phyloP scores from a whole-genome alignment of 2,888 invertebrate species.

The Diarsia rubi region DNA sequence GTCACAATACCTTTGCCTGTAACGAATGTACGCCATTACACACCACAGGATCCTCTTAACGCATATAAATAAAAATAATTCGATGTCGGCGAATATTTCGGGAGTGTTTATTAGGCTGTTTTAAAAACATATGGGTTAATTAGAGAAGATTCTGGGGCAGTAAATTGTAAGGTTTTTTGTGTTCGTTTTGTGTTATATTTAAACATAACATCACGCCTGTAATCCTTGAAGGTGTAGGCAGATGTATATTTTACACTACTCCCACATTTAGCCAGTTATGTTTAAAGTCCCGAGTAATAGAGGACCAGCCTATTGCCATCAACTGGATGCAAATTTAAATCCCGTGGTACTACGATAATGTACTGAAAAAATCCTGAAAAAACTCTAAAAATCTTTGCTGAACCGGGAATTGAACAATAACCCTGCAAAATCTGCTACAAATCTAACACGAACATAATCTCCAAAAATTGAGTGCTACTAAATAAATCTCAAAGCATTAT shows the following conservation, averaged over 20 bases:
- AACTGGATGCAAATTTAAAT: no score
- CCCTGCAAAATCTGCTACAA: background rate
- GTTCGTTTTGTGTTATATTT: background rate
- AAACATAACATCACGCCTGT: background rate
- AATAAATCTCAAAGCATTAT: background rate
- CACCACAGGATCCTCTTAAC: constrained; percentile 57
- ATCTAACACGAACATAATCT: background rate
- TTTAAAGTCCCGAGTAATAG: no score
- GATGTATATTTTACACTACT: no score
- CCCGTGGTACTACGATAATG: no score
- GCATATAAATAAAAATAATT: constrained; percentile 73
- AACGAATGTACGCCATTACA: constrained; percentile 47
- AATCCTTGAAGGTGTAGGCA: no score
- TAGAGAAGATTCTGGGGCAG: constrained; percentile 28
- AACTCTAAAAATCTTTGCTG: no score
- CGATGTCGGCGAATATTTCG: constrained; percentile 60
- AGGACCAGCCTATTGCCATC: no score
- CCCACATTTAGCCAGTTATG: no score
- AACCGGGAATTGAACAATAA: no score
- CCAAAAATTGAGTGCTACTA: background rate
- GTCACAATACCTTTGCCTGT: constrained; percentile 41
- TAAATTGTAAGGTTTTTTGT: background rate
- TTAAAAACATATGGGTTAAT: constrained; percentile 51
- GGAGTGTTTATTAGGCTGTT: constrained; percentile 56
- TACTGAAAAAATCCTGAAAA: no score